Base-by-base conservation (phyloP, 2,888 invertebrate genomes). In the Coleophora flavipennella region DNA sequence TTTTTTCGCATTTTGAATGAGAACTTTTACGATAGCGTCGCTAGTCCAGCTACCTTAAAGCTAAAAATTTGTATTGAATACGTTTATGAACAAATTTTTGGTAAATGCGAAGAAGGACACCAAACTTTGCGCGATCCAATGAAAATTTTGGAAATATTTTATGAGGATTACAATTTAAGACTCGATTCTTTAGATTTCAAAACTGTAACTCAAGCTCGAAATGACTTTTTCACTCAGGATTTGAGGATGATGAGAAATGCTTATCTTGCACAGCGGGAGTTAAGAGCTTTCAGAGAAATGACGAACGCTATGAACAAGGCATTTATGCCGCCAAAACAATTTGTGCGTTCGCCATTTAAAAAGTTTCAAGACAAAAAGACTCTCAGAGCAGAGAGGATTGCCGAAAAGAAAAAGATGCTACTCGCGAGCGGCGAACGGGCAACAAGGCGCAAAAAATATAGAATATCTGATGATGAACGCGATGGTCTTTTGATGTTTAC, bases 31-130 rank as follows among this genome's bases (percentile, higher is more conserved):
- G 69, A 79, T 25, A 77, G 67, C 41, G 73, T 84, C 12, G 81
- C 84, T 1, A 78, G 77, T 54, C 78, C 73, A 3, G 55, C 48
- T 40, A 77, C 71, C 12, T 56, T 84, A 26, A 81, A 80, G 51
- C 51, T 84, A 31, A 77, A 75, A 63, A 81, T 83, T 43, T 84
- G 84, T 51, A 69, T 84, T 28, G 84, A 84, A 57, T 84, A 73
- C 44, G 84, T 84, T 13, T 84, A 83, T 42, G 80, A 83, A 57
- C 69, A 81, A 63, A 55, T 84, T 31, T 73, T 79, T 47, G 83
- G 84, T 0, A 81, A 81, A 49, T 78, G 79, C 51, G 83, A 84
- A 51, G 84, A 84, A 55, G 83, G 80, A 2, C 84, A 84, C 52
- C 64, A 72, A 47, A 72, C 58, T 49, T 48, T 84, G 38, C 64